These are phyloP conservation scores for Chromis chromis DNA, from an alignment of 2,797 vertebrate genomes.

Conservation along the genomic window DNA sequence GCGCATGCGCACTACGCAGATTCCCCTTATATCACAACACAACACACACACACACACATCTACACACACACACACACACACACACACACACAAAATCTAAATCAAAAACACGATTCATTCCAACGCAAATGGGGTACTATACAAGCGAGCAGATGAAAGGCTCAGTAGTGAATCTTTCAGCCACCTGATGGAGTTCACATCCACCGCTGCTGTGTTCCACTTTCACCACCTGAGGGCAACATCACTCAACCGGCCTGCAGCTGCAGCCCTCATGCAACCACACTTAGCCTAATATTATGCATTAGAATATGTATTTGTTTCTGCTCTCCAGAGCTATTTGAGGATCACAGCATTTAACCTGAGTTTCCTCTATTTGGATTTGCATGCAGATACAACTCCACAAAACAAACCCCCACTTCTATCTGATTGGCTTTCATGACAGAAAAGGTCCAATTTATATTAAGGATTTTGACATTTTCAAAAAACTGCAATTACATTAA, in stretches of 20 bases:
- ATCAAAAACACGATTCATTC: constrained; percentile 72
- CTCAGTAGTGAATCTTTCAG: constrained; percentile 68
- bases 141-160: constrained; percentile 65
- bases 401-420: neutral
- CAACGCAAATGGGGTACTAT: constrained; percentile 68
- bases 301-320: constrained; percentile 31
- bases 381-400: neutral
- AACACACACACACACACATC: neutral
- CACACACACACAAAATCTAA: constrained; percentile 45
- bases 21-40: neutral
- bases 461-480: constrained; percentile 22
- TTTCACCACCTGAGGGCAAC: constrained; percentile 77
- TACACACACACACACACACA: neutral
- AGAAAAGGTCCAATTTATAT: constrained; percentile 20
- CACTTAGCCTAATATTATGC: constrained; percentile 3
- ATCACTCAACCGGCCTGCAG: constrained; percentile 52
- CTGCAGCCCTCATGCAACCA: constrained; percentile 39
- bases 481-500: constrained; percentile 31
- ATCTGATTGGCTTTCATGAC: constrained; percentile 27
- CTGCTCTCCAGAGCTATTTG: constrained; percentile 1
- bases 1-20: constrained; percentile 63
- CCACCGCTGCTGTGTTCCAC: constrained; percentile 57
- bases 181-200: constrained; percentile 59
- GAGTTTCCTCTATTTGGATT: neutral
- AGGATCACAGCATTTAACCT: neutral